These are phyloP conservation scores for Patella ulyssiponensis DNA, from an alignment of 2,888 invertebrate species.

Conservation along the genomic window DNA sequence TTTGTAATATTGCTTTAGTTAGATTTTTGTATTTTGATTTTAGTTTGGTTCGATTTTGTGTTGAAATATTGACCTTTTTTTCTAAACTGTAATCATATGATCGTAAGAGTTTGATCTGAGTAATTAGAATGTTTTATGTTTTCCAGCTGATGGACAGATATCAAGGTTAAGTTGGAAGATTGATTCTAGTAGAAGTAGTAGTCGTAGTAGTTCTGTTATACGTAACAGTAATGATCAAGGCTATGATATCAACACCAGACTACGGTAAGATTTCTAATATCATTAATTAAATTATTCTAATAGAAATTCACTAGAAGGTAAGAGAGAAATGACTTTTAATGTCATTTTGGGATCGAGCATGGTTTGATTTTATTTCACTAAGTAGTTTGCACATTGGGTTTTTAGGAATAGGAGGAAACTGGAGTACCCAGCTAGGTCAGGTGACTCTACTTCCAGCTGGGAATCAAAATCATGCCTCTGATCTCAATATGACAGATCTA, in stretches of 20 bases:
- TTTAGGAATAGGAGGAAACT: no score
- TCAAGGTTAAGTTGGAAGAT: constrained; percentile 50
- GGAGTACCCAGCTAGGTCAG: no score
- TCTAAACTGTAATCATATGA: background rate
- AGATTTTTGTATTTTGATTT: no score
- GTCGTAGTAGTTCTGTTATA: constrained; percentile 44
- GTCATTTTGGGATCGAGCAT: no score
- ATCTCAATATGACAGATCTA: no score
- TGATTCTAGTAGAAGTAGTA: constrained; percentile 39
- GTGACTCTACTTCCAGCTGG: no score
- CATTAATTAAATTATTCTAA: background rate
- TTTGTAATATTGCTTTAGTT: no score
- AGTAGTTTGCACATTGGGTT: no score
- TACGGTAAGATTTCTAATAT: constrained; percentile 42
- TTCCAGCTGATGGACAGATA: constrained; percentile 57
- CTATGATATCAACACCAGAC: constrained; percentile 54
- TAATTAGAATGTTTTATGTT: constrained; percentile 4
- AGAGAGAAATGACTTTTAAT: background rate
- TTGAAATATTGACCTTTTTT: background rate
- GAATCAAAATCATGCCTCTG: no score
- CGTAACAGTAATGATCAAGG: constrained; percentile 21
- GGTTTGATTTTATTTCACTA: no score
- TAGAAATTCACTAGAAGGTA: no score
- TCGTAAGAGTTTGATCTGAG: background rate
- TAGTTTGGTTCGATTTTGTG: background rate